Conservation (phyloP, 2,113 vertebrate species). For the Porphyrio hochstetteri region DNA sequence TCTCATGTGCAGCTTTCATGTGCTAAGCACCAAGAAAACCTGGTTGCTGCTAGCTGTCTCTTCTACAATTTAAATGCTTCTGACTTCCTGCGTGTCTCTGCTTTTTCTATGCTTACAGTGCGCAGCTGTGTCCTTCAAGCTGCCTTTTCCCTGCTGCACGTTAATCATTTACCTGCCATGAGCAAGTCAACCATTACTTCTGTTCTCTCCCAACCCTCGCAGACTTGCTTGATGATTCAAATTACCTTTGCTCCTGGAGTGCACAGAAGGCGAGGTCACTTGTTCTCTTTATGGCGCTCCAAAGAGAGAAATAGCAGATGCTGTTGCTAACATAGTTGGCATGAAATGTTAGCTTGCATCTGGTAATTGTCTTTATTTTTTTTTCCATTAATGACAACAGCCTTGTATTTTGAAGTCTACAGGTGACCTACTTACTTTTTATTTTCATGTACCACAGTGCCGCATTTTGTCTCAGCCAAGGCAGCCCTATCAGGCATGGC, state of each 20-base stretch:
- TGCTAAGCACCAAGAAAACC: not conserved
- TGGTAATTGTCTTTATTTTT: not conserved
- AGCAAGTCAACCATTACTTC: conserved; percentile 7
- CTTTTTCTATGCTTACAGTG: not conserved
- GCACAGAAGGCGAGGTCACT: not conserved
- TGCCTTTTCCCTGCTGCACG: not conserved
- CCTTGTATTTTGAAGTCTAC: not conserved
- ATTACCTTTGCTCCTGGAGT: not conserved
- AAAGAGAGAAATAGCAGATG: not conserved
- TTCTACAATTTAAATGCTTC: not conserved
- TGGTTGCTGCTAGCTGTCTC: not conserved
- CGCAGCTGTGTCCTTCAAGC: not conserved
- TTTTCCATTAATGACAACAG: not conserved
- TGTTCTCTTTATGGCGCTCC: not conserved
- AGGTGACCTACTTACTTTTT: conserved; percentile 29
- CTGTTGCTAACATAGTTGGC: not conserved
- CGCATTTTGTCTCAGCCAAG: not conserved
- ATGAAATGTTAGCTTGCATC: not conserved
- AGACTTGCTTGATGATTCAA: not conserved
- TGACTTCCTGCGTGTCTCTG: not conserved
- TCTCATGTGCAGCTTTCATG: not conserved
- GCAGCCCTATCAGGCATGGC: not conserved
- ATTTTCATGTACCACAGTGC: not conserved
- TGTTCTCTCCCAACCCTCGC: not conserved
- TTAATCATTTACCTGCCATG: conserved; percentile 57